Evolutionary conservation across 2,797 vertebrate species (phyloP).

Genomic region (Pterois miles): DNA sequence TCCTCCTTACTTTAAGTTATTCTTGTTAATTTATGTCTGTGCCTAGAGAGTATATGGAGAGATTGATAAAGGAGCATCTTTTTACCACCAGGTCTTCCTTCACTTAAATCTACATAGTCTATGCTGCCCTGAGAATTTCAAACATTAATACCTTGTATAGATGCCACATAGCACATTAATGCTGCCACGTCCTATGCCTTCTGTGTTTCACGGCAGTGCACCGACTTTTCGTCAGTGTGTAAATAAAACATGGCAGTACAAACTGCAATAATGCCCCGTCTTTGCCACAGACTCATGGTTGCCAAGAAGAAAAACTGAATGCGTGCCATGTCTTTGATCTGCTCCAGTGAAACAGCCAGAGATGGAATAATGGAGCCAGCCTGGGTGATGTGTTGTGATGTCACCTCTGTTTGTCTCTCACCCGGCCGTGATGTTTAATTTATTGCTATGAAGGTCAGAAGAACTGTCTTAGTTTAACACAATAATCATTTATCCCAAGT

Average conservation of each 20-base stretch:
- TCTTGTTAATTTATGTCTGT: conserved; percentile 14
- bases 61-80: not conserved
- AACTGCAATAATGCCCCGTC: conserved; percentile 1
- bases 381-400: conserved; percentile 25
- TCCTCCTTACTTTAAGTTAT: not conserved
- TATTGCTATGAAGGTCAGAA: conserved; percentile 33
- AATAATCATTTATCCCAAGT: conserved; percentile 35
- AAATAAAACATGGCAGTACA: conserved; percentile 18
- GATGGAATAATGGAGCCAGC: conserved; percentile 17
- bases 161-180: not conserved
- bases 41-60: not conserved
- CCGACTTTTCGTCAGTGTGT: conserved; percentile 16
- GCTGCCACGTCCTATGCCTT: not conserved
- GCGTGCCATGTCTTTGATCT: conserved; percentile 44
- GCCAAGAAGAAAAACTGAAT: conserved; percentile 39
- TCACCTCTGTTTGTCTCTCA: conserved; percentile 32
- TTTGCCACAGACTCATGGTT: conserved; percentile 21
- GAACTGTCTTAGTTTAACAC: conserved; percentile 1
- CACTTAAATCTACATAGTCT: not conserved
- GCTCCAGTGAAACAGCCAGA: conserved; percentile 26
- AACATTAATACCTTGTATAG: not conserved
- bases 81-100: not conserved
- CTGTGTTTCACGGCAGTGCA: not conserved
- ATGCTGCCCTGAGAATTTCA: not conserved
- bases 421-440: conserved; percentile 39